Base-by-base conservation (phyloP, 2,888 invertebrate genomes). In the Druceiella hillmani region DNA sequence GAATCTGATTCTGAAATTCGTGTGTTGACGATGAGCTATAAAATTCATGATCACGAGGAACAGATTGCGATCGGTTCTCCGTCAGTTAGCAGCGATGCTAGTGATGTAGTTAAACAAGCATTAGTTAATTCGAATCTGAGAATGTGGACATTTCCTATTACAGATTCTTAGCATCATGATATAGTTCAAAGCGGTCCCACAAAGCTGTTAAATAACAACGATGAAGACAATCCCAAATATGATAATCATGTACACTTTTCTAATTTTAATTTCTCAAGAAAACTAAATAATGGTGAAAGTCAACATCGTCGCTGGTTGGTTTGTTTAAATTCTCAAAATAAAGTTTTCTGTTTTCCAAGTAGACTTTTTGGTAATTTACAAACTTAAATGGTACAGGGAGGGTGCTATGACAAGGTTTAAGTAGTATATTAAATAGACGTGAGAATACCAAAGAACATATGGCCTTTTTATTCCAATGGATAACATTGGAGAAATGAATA, bases 281-380 rank as follows among this genome's bases (percentile, higher is more conserved):
- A 44, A 45, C 35, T 45, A 33, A 45, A 40, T 41, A 37, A 44
- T 44, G 43, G 45, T 40, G 45, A 40, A 45, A 43, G 33, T 32
- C 42, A 43, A 36, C 43, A 28, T 44, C 44, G 43, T 33, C 43
- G 22, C 22, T 20, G 22, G 22, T 20, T 20, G 22, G 22, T 20
- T 20, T 7, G n/a, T 20, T 7, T n/a, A 15, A 43, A 20, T 43
- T 38, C 34, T 17, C 17, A 44, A 44, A 44, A 44, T 44, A 44
- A 40, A 40, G 35, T 44, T 35, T 36, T n/a, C 16, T 36, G 40
- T 44, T 44, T 44, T 44, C 43, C 39, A 44, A 31, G 43, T 28
- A 44, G 40, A 41, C 38, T 41, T 29, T 45, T 42, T 38, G 24
- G 28, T 22, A 30, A 34, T 40, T 46, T 28, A 33, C 42, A 20